Percentiles rank a stretch among this genome's conserved stretches.
phyloP scores from a whole-genome alignment of 2,797 vertebrate species.

The Anas bernieri region DNA sequence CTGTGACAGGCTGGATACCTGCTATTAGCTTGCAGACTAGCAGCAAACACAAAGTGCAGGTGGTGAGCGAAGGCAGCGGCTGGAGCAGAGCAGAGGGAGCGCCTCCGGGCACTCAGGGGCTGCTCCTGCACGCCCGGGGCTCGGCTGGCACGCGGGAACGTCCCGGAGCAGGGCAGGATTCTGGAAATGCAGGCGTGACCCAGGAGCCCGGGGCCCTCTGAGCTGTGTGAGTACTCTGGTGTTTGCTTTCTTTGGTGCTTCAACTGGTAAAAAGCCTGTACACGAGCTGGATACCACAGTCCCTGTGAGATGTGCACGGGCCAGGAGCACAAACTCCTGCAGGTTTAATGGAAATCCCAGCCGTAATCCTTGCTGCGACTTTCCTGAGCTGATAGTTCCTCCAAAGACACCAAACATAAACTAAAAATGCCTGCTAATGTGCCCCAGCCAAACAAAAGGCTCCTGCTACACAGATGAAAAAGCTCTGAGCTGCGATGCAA shows the following conservation, averaged over 20 bases:
- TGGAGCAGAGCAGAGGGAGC: not conserved
- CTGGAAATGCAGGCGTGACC: fast-evolving
- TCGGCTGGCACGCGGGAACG: fast-evolving
- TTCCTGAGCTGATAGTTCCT: not conserved
- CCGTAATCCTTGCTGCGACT: not conserved
- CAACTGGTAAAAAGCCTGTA: no score
- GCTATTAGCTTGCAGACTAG: slow-evolving; percentile 69
- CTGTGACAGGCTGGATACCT: slow-evolving; percentile 74
- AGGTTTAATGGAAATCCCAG: not conserved
- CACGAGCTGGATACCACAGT: no score
- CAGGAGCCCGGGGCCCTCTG: not conserved
- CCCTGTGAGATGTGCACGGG: no score
- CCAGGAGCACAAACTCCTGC: not conserved
- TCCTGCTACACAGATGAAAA: not conserved
- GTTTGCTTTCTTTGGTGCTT: no score
- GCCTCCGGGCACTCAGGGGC: not conserved
- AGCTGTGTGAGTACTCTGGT: not conserved
- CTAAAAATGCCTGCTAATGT: no score
- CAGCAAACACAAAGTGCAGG: slow-evolving; percentile 66
- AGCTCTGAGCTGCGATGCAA: no score
- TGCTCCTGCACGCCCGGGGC: fast-evolving
- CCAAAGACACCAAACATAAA: not conserved
- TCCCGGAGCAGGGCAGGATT: not conserved
- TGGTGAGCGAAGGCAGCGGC: slow-evolving; percentile 34
- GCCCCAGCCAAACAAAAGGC: no score